Conservation (phyloP, 2,888 invertebrate genomes). For the Leptothorax acervorum region DNA sequence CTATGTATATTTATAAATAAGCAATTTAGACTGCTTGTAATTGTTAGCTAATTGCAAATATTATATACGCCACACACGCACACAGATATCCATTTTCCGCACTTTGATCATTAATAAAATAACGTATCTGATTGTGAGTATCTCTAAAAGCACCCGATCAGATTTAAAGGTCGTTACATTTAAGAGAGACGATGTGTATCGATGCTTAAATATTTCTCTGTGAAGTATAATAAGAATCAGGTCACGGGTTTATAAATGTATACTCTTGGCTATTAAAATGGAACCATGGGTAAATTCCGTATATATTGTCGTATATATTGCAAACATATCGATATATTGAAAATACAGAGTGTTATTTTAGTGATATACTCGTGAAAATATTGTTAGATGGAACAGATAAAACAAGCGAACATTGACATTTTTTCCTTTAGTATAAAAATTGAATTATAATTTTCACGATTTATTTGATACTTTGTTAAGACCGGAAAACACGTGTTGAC, state of each 20-base stretch:
- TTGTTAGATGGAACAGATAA: conserved; percentile 9
- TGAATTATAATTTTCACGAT: background rate
- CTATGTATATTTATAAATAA: conserved; percentile 56
- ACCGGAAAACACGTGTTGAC: background rate
- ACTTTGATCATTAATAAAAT: conserved; percentile 56
- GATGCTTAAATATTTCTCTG: background rate
- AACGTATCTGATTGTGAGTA: conserved; percentile 31
- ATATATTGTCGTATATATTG: conserved; percentile 10
- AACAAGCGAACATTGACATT: conserved; percentile 12
- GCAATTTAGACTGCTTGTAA: conserved; percentile 45
- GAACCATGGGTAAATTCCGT: conserved; percentile 1
- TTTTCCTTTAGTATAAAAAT: background rate
- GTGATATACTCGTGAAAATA: conserved; percentile 4
- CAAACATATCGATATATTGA: conserved; percentile 27
- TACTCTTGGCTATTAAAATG: conserved; percentile 29
- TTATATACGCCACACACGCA: conserved; percentile 27
- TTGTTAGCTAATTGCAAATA: conserved; percentile 4
- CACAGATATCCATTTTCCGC: conserved; percentile 59
- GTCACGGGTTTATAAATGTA: conserved; percentile 31
- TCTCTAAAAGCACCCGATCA: conserved; percentile 13
- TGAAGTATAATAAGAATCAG: conserved; percentile 25
- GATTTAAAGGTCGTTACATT: conserved; percentile 25
- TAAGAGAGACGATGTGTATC: background rate
- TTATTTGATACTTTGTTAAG: conserved; percentile 4
- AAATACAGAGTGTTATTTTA: conserved; percentile 25